These are phyloP conservation scores for Anolis carolinensis DNA, from an alignment of 2,113 vertebrate species.

Conservation along the genomic window DNA sequence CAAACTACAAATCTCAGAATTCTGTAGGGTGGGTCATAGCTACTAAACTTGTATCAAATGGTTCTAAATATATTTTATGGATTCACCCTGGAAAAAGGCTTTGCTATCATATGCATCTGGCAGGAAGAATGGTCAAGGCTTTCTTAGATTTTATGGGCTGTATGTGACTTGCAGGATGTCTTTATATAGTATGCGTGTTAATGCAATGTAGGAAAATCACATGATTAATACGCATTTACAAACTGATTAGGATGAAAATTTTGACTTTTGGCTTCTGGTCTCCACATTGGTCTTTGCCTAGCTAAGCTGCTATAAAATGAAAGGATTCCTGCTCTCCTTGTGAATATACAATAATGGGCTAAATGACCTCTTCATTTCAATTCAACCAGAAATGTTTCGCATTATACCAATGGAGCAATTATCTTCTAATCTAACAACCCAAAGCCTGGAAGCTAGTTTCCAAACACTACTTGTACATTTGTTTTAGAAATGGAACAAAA, in stretches of 20 bases:
- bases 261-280: not conserved
- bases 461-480: not conserved
- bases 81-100: too few species aligned
- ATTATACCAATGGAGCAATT: not conserved
- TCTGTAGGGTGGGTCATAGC: too few species aligned
- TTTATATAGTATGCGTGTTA: not conserved
- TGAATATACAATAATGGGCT: not conserved
- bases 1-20: too few species aligned
- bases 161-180: not conserved
- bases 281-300: not conserved
- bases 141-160: not conserved
- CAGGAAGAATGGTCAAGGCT: not conserved
- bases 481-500: constrained; percentile 13
- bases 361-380: not conserved
- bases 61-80: too few species aligned
- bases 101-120: too few species aligned
- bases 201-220: not conserved
- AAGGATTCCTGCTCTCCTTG: not conserved
- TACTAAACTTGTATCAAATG: too few species aligned
- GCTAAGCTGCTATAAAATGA: not conserved
- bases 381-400: not conserved
- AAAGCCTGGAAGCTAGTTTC: not conserved
- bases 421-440: not conserved
- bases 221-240: not conserved
- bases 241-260: too few species aligned